Conservation (phyloP, 1,140 invertebrate genomes). For the Drosophila kohkoa region DNA sequence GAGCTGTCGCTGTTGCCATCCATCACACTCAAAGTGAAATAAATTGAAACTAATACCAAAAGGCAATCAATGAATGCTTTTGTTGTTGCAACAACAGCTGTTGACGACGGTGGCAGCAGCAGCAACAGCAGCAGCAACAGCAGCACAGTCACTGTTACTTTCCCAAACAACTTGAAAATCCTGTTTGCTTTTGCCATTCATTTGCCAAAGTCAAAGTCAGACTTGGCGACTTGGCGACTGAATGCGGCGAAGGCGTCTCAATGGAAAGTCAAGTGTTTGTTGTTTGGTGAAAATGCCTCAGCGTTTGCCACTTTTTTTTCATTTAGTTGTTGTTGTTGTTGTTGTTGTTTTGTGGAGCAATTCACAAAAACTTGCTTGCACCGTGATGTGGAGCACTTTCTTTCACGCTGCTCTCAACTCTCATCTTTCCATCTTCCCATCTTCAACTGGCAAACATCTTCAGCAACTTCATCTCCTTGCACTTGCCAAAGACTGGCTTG, state of each 20-base stretch:
- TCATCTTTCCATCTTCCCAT: neutral
- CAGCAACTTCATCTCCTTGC: neutral
- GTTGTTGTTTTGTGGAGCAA: slow-evolving; percentile 36
- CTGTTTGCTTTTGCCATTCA: slow-evolving; percentile 60
- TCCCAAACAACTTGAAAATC: slow-evolving; percentile 72
- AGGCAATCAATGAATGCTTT: slow-evolving; percentile 72
- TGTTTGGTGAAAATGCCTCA: slow-evolving; percentile 37
- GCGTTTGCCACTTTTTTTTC: neutral
- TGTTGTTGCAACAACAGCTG: slow-evolving; percentile 63
- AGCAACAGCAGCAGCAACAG: slow-evolving; percentile 33
- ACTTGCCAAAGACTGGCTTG: neutral
- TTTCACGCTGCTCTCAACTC: slow-evolving; percentile 18
- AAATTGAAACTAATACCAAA: slow-evolving; percentile 78
- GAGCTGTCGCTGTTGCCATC: slow-evolving; percentile 68
- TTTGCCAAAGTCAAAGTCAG: slow-evolving; percentile 57
- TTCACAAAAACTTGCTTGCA: slow-evolving; percentile 1
- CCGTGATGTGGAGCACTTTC: slow-evolving; percentile 48
- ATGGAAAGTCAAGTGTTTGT: slow-evolving; percentile 56
- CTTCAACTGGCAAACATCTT: neutral
- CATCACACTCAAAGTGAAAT: slow-evolving; percentile 76
- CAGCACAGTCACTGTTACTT: slow-evolving; percentile 48
- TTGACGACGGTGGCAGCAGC: slow-evolving; percentile 52
- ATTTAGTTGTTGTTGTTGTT: too few relatives aligned
- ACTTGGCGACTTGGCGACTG: neutral
- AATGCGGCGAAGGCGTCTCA: slow-evolving; percentile 8